A percentile compares a stretch with the other conserved stretches of the same genome.
phyloP scores from a whole-genome alignment of 2,113 vertebrate genomes.

The Gambusia holbrooki region DNA sequence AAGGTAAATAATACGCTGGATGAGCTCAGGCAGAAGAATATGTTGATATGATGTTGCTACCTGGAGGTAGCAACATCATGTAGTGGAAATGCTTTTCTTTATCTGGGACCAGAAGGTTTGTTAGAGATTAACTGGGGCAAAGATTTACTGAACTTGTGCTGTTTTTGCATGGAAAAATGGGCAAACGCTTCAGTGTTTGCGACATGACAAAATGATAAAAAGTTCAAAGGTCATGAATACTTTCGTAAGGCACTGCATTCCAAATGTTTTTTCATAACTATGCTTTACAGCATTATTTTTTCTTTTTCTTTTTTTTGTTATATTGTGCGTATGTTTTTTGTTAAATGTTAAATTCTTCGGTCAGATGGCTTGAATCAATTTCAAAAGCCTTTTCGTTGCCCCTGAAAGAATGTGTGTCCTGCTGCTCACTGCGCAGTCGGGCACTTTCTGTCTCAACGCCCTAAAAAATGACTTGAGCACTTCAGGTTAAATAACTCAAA shows the following conservation, averaged over 20 bases:
- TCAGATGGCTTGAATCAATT: slow-evolving; percentile 51
- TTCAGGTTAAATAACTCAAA: neutral
- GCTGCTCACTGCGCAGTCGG: neutral
- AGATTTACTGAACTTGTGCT: neutral
- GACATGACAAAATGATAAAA: no score
- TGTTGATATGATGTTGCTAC: no score
- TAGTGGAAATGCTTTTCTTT: neutral
- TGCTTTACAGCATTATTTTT: neutral
- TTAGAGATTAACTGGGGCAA: neutral
- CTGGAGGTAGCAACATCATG: neutral
- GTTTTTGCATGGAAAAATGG: no score
- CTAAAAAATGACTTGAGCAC: slow-evolving; percentile 1
- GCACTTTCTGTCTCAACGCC: slow-evolving; percentile 4
- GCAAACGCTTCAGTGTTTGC: no score
- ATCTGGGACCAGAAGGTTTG: neutral
- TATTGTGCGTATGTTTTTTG: neutral
- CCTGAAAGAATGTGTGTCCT: slow-evolving; percentile 50
- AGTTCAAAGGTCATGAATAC: neutral
- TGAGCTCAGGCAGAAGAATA: no score
- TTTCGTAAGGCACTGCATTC: neutral
- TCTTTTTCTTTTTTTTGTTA: slow-evolving; percentile 6
- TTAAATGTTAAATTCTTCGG: slow-evolving; percentile 26
- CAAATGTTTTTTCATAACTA: slow-evolving; percentile 19
- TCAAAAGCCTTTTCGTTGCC: slow-evolving; percentile 46
- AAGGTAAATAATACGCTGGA: no score